These are phyloP conservation scores for Glyphotaelius pellucidus DNA, from an alignment of 2,888 invertebrate species.

Conservation along the genomic window DNA sequence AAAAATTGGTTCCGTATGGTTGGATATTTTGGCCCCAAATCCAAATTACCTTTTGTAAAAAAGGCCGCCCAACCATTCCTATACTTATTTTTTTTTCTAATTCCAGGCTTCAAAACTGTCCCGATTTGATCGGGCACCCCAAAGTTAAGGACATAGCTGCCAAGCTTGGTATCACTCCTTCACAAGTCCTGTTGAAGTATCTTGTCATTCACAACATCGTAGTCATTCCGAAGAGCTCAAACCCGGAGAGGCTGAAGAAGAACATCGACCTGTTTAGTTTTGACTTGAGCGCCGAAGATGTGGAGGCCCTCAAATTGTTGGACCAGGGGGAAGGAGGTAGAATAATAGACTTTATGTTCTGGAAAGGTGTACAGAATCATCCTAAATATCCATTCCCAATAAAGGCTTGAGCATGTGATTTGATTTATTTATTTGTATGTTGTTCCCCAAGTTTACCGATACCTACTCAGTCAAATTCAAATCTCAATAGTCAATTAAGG, in stretches of 20 bases:
- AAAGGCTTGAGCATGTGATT: conserved; percentile 3
- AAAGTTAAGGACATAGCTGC: conserved; percentile 78
- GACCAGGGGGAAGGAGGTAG: conserved; percentile 81
- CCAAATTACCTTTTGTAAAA: no score
- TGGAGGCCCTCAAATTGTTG: conserved; percentile 76
- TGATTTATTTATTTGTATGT: not conserved
- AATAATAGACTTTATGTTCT: conserved; percentile 83
- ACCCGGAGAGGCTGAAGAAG: conserved; percentile 81
- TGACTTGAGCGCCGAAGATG: conserved; percentile 77
- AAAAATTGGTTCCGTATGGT: no score
- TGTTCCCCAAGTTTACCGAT: not conserved
- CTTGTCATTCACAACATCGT: conserved; percentile 82
- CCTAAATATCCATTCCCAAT: conserved; percentile 82
- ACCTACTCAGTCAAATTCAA: not conserved
- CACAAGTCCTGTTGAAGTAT: conserved; percentile 85
- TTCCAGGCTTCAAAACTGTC: conserved; percentile 76
- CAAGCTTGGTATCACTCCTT: conserved; percentile 80
- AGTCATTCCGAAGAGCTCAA: conserved; percentile 89
- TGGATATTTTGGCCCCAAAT: no score
- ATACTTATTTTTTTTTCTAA: not conserved
- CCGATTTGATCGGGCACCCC: conserved; percentile 80
- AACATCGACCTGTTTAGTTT: conserved; percentile 85
- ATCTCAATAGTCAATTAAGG: no score
- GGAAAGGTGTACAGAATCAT: conserved; percentile 83
- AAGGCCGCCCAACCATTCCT: no score